Evolutionary conservation across 1,140 invertebrate species (phyloP).

Genomic region (Triops cancriformis): DNA sequence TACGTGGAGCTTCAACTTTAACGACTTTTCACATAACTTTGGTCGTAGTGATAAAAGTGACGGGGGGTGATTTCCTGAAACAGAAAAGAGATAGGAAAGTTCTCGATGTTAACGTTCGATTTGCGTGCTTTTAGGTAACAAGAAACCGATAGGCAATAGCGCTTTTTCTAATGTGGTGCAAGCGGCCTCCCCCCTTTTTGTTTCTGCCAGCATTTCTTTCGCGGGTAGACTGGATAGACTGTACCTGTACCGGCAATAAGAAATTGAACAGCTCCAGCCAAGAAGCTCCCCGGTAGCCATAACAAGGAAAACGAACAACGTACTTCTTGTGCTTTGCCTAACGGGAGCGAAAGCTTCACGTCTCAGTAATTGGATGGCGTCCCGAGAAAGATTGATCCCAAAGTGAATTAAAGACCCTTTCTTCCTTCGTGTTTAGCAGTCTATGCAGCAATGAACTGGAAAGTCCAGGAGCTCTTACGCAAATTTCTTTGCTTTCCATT

Average conservation of each 20-base stretch:
- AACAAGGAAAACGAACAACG: not conserved
- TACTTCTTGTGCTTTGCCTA: not conserved
- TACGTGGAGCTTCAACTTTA: not conserved
- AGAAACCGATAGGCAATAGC: not conserved
- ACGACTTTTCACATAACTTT: not conserved
- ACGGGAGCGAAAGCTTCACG: not conserved
- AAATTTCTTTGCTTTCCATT: no score
- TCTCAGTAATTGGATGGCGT: not conserved
- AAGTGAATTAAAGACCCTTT: not conserved
- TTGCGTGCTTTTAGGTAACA: conserved; percentile 13
- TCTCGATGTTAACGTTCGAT: not conserved
- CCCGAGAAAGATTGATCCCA: not conserved
- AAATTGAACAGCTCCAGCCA: not conserved
- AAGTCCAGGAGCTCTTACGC: not conserved
- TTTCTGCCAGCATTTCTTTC: not conserved
- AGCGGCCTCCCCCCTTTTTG: no score
- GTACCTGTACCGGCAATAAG: not conserved
- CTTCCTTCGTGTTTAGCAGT: not conserved
- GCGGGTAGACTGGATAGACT: not conserved
- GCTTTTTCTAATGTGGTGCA: no score
- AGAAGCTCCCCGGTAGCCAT: not conserved
- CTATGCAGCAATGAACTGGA: not conserved
- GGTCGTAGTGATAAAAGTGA: not conserved
- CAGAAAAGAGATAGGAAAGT: not conserved
- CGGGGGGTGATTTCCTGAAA: not conserved